A percentile compares a stretch with the other conserved stretches of the same genome.
Conservation (phyloP, 1,140 invertebrate genomes). For the Ylistrum balloti region DNA sequence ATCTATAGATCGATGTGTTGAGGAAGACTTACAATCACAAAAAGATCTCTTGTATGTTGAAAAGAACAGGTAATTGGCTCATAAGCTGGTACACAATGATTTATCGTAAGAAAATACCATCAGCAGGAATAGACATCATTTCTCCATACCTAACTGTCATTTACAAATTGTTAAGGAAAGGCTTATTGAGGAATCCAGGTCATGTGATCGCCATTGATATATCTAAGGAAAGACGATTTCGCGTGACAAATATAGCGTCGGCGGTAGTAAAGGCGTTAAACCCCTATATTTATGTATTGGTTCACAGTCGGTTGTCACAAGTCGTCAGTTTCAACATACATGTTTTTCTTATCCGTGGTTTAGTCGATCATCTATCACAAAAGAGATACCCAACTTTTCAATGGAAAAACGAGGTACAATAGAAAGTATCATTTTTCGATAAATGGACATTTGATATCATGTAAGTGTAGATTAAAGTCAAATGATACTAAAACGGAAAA, state of each 20-base stretch:
- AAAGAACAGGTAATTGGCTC: too few species aligned
- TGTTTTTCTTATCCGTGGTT: neutral
- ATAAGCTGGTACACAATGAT: too few species aligned
- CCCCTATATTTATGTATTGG: neutral
- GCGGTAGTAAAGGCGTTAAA: neutral
- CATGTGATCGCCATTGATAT: neutral
- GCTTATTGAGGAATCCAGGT: neutral
- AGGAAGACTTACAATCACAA: neutral
- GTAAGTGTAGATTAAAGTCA: too few species aligned
- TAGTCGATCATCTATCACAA: neutral
- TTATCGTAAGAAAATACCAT: too few species aligned
- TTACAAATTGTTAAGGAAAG: neutral
- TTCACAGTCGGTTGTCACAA: neutral
- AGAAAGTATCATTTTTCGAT: too few species aligned
- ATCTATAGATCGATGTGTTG: neutral
- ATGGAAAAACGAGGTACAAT: too few species aligned
- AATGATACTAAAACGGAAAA: too few species aligned
- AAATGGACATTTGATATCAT: too few species aligned
- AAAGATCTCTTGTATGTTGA: neutral
- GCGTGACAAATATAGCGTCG: neutral
- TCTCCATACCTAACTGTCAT: neutral
- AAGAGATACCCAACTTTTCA: too few species aligned
- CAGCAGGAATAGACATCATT: too few species aligned
- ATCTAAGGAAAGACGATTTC: neutral
- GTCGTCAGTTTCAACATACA: neutral